Base-by-base conservation (phyloP, 2,888 invertebrate species). In the Microctonus brassicae region DNA sequence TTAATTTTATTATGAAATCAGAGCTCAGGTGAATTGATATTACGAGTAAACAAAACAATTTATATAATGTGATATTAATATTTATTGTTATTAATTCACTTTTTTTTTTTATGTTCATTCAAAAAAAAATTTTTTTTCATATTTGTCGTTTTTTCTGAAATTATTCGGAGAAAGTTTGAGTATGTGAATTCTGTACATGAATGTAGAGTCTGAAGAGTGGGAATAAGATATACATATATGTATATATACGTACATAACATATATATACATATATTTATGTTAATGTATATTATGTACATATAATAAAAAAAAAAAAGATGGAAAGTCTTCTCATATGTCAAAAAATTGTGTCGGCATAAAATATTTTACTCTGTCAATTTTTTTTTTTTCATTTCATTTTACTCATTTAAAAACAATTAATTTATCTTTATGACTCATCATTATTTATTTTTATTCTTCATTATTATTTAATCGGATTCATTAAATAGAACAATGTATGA, bases 281-380 rank as follows among this genome's bases (percentile, higher is more conserved):
- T n/a, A n/a, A n/a, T n/a, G n/a, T n/a, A n/a, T n/a, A n/a, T n/a
- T n/a, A n/a, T n/a, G n/a, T n/a, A n/a, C n/a, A n/a, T n/a, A n/a
- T n/a, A 42, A 42, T n/a, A 42, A 42, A 42, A 13, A 13, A 42
- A 42, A 42, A 42, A 42, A 17, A 42, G 42, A 42, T 47, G 47
- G 47, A 47, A 47, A 47, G 47, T n/a, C 47, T 17, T 20, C 47
- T 47, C 47, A 47, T 17, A n/a, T 47, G 47, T 47, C 17, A n/a
- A 47, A 47, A 47, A 47, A 47, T 47, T 47, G 47, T 47, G 47
- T 47, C 47, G 17, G 47, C 47, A 47, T 17, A 47, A 47, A 47
- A 47, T 47, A 47, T 47, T 17, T 20, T 6, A 17, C 17, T 47
- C 20, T 47, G 47, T 47, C 20, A n/a, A 47, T 17, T 7, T 47